Base-by-base conservation (phyloP, 2,113 vertebrate species). In the Sebastes fasciatus region DNA sequence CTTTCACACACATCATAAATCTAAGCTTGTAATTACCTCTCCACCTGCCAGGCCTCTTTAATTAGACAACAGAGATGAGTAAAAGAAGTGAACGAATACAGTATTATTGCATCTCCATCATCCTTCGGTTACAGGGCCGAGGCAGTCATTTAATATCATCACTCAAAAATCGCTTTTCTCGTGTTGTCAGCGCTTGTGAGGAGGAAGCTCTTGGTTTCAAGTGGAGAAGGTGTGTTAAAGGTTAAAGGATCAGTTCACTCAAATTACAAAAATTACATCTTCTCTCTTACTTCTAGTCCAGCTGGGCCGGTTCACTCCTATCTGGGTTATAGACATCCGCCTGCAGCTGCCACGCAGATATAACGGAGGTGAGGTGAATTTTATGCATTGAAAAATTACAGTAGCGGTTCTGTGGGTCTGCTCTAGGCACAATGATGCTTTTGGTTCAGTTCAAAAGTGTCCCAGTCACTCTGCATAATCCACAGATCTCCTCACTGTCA, bases 11-110 rank as follows among this genome's bases (percentile, higher is more conserved):
- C 48, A 43, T 23, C 17, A 69, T 73, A 5, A 64, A 64, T 67
- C 62, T 82, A 1, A 58, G 14, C 8, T 34, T 1, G 42, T 80
- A 45, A n/a, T 34, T 19, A 8, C 60, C 43, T 43, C 54, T 67
- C 4, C 21, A 17, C 63, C 17, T 72, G 48, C 54, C 66, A 66
- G 57, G 77, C 3, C 14, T 14, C 74, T 82, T 84, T 79, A 91
- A 79, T 86, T 85, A 77, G 57, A 82, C 72, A 75, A 64, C 62
- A 23, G 21, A 64, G 54, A 73, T 23, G 73, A 70, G 1, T 34
- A 40, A 66, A 7, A n/a, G 45, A 74, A 57, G 73, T 82, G 43
- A 34, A 34, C 54, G 57, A 65, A 65, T 34, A 45, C 10, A 4
- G 58, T 69, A 19, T 14, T 72, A 5, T 16, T 67, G n/a, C 46